These are phyloP conservation scores for Standfussiana lucernea DNA, from an alignment of 2,888 invertebrate genomes.

Conservation along the genomic window DNA sequence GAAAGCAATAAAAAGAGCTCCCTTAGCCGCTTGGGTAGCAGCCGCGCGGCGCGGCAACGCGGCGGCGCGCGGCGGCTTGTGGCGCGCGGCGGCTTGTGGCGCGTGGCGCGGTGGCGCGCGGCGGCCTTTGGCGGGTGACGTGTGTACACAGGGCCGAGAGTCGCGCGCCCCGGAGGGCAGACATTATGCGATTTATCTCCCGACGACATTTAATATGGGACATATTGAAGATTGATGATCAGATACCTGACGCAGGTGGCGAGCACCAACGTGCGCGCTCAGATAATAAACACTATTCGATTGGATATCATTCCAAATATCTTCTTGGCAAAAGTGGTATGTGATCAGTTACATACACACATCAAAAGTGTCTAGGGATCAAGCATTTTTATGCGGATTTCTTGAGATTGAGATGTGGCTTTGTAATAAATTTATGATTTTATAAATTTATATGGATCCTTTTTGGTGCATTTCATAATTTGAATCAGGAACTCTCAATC, in stretches of 20 bases:
- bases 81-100: background rate
- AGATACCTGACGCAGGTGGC: constrained; percentile 28
- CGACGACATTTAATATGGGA: constrained; percentile 44
- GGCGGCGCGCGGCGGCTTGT: background rate
- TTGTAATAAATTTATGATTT: too few species aligned
- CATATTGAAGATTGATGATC: constrained; percentile 56
- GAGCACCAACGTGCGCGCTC: background rate
- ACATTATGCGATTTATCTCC: constrained; percentile 42
- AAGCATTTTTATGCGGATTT: too few species aligned
- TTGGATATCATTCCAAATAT: background rate
- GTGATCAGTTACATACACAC: background rate
- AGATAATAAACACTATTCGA: background rate
- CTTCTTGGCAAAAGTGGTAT: background rate
- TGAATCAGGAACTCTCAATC: too few species aligned
- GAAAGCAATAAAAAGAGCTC: background rate
- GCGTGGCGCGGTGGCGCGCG: background rate
- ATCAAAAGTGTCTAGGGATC: too few species aligned
- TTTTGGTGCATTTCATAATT: too few species aligned
- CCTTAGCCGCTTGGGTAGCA: too few species aligned
- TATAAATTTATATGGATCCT: too few species aligned
- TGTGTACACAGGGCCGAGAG: background rate
- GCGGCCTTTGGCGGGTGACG: background rate
- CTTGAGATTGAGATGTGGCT: too few species aligned
- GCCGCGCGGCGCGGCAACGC: too few species aligned
- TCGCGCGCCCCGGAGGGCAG: background rate